Conservation (phyloP, 2,113 vertebrate genomes). For the Hemiprocne comata region DNA sequence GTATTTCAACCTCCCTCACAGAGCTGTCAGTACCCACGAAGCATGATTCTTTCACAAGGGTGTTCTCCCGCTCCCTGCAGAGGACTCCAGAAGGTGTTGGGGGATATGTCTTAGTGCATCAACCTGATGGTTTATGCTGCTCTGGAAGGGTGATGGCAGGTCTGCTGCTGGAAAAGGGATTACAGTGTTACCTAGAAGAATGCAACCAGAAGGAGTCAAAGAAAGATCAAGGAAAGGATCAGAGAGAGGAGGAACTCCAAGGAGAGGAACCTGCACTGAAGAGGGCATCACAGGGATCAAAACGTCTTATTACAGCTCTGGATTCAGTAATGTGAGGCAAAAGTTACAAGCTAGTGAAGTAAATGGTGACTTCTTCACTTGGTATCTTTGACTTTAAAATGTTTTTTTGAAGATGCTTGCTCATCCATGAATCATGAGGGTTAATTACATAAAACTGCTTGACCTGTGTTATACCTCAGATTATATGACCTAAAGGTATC, state of each 20-base stretch:
- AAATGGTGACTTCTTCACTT: conserved; percentile 12
- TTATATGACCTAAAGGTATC: conserved; percentile 54
- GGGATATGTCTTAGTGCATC: background rate
- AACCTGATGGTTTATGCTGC: background rate
- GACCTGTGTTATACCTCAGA: conserved; percentile 18
- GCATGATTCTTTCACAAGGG: background rate
- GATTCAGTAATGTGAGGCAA: background rate
- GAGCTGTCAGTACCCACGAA: background rate
- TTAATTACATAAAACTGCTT: conserved; percentile 49
- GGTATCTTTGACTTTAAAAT: conserved; percentile 9
- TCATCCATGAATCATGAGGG: conserved; percentile 29
- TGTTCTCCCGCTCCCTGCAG: background rate
- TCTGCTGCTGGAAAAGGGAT: background rate
- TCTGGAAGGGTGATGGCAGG: background rate
- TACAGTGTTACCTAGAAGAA: background rate
- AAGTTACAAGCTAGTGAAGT: background rate
- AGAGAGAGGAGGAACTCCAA: background rate
- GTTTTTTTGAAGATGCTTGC: conserved; percentile 22
- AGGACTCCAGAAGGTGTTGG: background rate
- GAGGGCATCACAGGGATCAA: background rate
- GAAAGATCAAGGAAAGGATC: background rate
- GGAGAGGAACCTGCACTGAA: background rate
- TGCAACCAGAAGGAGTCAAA: background rate
- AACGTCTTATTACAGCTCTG: background rate
- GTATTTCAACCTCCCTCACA: background rate